A percentile compares a stretch with the other conserved stretches of the same genome.
Evolutionary conservation across 2,113 vertebrate genomes (phyloP).

Genomic region (Nycticebus coucang): DNA sequence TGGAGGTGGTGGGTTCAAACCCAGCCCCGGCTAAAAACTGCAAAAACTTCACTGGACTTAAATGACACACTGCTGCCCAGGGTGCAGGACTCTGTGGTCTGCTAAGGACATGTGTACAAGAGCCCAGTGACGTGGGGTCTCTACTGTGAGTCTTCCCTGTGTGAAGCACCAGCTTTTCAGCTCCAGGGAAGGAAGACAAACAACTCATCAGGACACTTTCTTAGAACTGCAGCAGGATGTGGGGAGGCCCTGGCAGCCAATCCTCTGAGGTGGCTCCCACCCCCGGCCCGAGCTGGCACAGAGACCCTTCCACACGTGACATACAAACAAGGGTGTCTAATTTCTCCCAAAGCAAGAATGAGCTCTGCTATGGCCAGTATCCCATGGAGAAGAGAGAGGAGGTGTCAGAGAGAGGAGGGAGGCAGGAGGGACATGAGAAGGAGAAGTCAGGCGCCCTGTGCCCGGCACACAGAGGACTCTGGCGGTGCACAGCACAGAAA

Average conservation of each 20-base stretch:
- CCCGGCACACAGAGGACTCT: too few species aligned
- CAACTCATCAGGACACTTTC: too few species aligned
- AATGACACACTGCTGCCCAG: neutral
- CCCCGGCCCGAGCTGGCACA: rapidly evolving
- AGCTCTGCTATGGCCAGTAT: rapidly evolving
- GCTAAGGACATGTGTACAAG: neutral
- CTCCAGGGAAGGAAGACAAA: neutral
- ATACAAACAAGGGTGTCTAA: too few species aligned
- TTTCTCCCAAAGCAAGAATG: neutral
- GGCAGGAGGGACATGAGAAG: neutral
- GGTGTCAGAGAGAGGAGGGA: too few species aligned
- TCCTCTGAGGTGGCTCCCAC: neutral
- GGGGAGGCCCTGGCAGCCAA: rapidly evolving
- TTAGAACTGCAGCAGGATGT: neutral
- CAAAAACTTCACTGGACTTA: neutral
- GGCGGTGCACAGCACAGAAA: neutral
- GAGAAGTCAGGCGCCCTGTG: neutral
- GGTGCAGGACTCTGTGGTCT: rapidly evolving
- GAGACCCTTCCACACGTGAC: too few species aligned
- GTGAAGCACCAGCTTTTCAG: neutral
- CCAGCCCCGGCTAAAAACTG: too few species aligned
- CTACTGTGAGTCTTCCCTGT: neutral
- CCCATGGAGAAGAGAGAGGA: too few species aligned
- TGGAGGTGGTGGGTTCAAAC: too few species aligned
- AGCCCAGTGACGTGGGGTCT: neutral